Percentiles rank a stretch among this genome's conserved stretches.
phyloP scores from a whole-genome alignment of 2,888 invertebrate genomes.

The Leucophora obtusa region DNA sequence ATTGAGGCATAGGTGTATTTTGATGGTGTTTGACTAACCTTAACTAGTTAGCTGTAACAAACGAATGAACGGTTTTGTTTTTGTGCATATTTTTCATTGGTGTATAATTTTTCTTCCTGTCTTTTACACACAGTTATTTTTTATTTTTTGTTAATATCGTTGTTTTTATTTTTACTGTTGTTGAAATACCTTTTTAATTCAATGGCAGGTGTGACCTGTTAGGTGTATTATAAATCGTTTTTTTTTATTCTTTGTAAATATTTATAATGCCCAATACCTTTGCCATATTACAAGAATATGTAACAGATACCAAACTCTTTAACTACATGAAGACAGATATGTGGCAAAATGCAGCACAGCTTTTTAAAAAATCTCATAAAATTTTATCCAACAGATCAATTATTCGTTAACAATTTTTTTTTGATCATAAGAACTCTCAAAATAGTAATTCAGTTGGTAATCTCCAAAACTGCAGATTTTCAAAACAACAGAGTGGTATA shows the following conservation, averaged over 20 bases:
- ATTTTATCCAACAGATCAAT: too few species aligned
- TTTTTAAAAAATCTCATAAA: too few species aligned
- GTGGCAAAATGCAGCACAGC: not conserved
- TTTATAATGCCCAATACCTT: constrained; percentile 1
- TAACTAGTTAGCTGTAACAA: constrained; percentile 17
- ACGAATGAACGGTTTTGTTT: not conserved
- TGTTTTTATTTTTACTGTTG: not conserved
- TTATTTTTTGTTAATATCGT: not conserved
- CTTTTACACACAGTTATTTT: constrained; percentile 31
- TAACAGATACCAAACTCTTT: not conserved
- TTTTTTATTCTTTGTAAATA: constrained; percentile 7
- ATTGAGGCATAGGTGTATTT: not conserved
- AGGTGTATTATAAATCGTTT: constrained; percentile 37
- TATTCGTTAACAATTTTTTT: too few species aligned
- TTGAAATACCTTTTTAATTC: not conserved
- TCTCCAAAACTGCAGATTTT: too few species aligned
- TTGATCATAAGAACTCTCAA: too few species aligned
- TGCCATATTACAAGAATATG: constrained; percentile 15
- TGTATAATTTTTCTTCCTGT: constrained; percentile 43
- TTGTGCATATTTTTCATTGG: not conserved
- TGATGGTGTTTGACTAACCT: not conserved
- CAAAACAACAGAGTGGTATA: too few species aligned
- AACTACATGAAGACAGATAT: not conserved
- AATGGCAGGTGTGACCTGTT: constrained; percentile 58
- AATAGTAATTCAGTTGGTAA: too few species aligned